Evolutionary conservation across 2,113 vertebrate genomes (phyloP).

Genomic region (Gadus macrocephalus): DNA sequence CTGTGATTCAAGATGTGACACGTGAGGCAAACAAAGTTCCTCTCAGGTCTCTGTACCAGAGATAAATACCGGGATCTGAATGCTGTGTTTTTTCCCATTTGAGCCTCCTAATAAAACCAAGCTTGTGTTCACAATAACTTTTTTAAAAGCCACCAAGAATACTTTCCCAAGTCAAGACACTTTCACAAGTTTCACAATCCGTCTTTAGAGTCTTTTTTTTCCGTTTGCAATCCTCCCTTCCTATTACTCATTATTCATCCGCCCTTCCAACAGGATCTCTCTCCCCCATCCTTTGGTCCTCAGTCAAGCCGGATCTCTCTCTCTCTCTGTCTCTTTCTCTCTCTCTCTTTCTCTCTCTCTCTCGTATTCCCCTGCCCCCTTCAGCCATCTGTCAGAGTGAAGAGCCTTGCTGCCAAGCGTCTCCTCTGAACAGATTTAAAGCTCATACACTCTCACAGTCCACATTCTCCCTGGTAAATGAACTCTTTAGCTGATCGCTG

Average conservation of each 20-base stretch:
- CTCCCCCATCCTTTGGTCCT: constrained; percentile 43
- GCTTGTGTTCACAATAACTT: background rate
- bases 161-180: background rate
- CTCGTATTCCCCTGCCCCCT: constrained; percentile 58
- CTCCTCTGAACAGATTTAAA: constrained; percentile 50
- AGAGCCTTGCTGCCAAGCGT: constrained; percentile 50
- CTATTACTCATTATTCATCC: constrained; percentile 42
- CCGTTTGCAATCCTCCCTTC: constrained; percentile 31
- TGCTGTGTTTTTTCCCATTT: no score
- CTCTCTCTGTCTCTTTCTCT: constrained; percentile 43
- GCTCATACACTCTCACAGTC: constrained; percentile 36
- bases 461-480: constrained; percentile 25
- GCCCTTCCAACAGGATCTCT: constrained; percentile 47
- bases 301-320: constrained; percentile 56
- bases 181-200: constrained; percentile 45
- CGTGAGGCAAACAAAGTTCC: constrained; percentile 16
- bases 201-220: constrained; percentile 36
- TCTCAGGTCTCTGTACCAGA: constrained; percentile 12
- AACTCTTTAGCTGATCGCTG: constrained; percentile 24
- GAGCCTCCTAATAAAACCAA: no score
- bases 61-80: constrained; percentile 1
- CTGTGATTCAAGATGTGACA: constrained; percentile 38
- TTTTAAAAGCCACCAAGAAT: constrained; percentile 35
- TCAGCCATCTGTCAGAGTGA: constrained; percentile 67
- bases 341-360: constrained; percentile 23